Evolutionary conservation across 2,113 vertebrate species (phyloP).

Genomic region (Telmatochromis sp.): DNA sequence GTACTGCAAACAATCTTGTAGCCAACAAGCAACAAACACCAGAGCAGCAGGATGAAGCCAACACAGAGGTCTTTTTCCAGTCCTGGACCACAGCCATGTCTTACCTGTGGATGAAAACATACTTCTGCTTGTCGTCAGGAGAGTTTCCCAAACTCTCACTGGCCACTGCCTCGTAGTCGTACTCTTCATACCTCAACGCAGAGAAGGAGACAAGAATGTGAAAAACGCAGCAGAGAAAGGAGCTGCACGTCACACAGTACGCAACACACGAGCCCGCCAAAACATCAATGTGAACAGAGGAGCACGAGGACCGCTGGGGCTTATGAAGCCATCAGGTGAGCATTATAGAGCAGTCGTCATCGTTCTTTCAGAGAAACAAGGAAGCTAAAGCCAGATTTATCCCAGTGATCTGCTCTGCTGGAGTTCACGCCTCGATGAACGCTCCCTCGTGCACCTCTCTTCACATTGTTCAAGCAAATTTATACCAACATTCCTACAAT

Average conservation of each 20-base stretch:
- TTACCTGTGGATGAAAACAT: slow-evolving; percentile 61
- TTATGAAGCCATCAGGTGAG: not conserved
- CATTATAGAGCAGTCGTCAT: fast-evolving
- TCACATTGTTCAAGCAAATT: not conserved
- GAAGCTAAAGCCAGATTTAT: not conserved
- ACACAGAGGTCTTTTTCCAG: not conserved
- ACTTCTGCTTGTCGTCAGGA: slow-evolving; percentile 17
- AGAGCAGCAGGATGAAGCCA: not conserved
- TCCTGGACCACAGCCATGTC: not conserved
- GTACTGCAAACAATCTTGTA: not conserved
- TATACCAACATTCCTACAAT: not conserved
- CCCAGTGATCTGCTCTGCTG: not conserved
- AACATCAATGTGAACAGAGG: not conserved
- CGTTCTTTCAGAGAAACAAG: not conserved
- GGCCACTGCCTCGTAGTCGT: not conserved
- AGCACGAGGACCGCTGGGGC: not conserved
- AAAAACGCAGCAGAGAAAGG: fast-evolving
- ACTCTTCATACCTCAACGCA: slow-evolving; percentile 16
- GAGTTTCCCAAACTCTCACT: slow-evolving; percentile 37
- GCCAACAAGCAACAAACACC: not conserved
- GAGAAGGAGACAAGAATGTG: not conserved
- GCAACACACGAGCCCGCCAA: not conserved
- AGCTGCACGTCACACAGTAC: no score
- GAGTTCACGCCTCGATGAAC: not conserved
- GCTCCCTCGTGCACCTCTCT: not conserved